These are phyloP conservation scores for Butorides virescens DNA, from an alignment of 2,113 vertebrate species.

Conservation along the genomic window DNA sequence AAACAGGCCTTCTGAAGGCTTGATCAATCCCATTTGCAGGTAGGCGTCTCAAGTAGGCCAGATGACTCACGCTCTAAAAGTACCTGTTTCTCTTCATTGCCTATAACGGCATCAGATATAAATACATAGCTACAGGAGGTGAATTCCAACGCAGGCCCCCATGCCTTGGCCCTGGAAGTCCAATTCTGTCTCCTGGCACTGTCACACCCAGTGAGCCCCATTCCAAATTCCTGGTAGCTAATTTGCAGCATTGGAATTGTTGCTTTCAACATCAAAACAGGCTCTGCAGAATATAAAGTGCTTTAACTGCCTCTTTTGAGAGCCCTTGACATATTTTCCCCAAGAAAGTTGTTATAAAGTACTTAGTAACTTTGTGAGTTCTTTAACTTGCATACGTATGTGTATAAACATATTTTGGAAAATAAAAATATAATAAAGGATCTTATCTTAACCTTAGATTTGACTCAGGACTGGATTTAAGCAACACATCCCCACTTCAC, in stretches of 20 bases:
- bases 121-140: neutral
- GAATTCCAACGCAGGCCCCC: neutral
- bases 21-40: neutral
- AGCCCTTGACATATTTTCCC: neutral
- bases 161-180: neutral
- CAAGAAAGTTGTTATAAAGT: neutral
- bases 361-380: neutral
- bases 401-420: neutral
- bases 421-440: neutral
- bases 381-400: neutral
- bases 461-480: neutral
- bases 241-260: neutral
- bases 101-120: accelerated
- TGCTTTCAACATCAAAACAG: neutral
- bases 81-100: neutral
- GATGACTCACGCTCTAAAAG: neutral
- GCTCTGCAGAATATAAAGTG: neutral
- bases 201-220: neutral
- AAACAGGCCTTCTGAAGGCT: neutral
- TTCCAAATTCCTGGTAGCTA: neutral
- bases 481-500: neutral
- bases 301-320: neutral
- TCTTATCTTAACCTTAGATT: neutral
- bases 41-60: neutral
- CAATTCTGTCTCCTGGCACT: neutral